Evolutionary conservation across 1,140 invertebrate species (phyloP).

Genomic region (Psilanteris sp.): DNA sequence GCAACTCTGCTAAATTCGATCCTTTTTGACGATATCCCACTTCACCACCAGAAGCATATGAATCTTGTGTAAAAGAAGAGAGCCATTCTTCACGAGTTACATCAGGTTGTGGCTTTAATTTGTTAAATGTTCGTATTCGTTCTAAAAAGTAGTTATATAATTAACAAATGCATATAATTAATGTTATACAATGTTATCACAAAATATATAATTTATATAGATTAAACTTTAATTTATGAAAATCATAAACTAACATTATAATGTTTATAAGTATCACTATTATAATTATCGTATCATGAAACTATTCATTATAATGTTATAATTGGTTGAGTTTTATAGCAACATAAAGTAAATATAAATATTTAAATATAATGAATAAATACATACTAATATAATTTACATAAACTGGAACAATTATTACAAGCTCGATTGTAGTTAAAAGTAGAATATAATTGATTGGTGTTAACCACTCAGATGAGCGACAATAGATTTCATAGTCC

Average conservation of each 20-base stretch:
- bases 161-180: not conserved
- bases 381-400: constrained; percentile 83
- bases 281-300: too few species aligned
- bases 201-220: too few species aligned
- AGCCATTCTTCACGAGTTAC: constrained; percentile 82
- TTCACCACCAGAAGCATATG: constrained; percentile 78
- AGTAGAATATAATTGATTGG: constrained; percentile 81
- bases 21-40: constrained; percentile 81
- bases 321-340: too few species aligned
- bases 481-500: constrained; percentile 82
- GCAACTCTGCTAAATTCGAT: constrained; percentile 82
- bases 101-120: constrained; percentile 80
- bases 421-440: constrained; percentile 81
- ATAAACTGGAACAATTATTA: constrained; percentile 81
- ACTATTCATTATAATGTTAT: too few species aligned
- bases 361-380: too few species aligned
- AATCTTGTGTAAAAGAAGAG: constrained; percentile 77
- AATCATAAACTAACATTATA: too few species aligned
- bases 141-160: constrained; percentile 71
- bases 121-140: constrained; percentile 82
- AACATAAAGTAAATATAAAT: too few species aligned
- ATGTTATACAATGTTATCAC: not conserved
- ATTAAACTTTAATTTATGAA: too few species aligned
- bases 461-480: constrained; percentile 80
- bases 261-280: too few species aligned